phyloP scores from a whole-genome alignment of 2,113 vertebrate species.

The Falcunculus frontatus region DNA sequence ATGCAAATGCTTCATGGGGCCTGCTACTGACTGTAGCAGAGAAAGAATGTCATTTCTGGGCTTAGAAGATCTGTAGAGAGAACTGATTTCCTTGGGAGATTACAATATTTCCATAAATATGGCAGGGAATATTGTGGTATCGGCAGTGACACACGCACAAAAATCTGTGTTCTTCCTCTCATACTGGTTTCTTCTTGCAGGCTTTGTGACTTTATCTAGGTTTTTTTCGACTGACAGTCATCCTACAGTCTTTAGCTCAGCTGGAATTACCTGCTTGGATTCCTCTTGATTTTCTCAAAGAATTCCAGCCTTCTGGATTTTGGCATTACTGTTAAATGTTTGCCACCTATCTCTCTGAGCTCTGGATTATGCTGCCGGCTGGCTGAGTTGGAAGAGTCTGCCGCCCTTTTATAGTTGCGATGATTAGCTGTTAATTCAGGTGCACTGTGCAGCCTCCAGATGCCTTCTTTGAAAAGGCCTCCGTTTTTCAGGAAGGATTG shows the following conservation, averaged over 20 bases:
- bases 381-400: neutral
- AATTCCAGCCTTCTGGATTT: neutral
- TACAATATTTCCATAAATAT: neutral
- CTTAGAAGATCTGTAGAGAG: neutral
- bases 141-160: neutral
- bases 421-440: slow-evolving; percentile 15
- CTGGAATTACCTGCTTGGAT: neutral
- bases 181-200: neutral
- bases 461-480: neutral
- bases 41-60: slow-evolving; percentile 2
- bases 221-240: neutral
- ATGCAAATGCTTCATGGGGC: neutral
- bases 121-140: neutral
- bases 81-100: slow-evolving; percentile 17
- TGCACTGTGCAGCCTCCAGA: neutral
- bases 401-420: neutral
- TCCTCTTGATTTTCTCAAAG: slow-evolving; percentile 20
- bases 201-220: neutral
- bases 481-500: neutral
- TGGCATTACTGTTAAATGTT: neutral
- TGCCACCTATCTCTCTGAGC: neutral
- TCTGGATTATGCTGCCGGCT: neutral
- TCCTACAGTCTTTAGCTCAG: neutral
- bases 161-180: neutral
- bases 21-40: neutral